A percentile compares a stretch with the other conserved stretches of the same genome.
phyloP scores from a whole-genome alignment of 92 coral and sea anemone genomes.

The Chrysogorgia sp. region DNA sequence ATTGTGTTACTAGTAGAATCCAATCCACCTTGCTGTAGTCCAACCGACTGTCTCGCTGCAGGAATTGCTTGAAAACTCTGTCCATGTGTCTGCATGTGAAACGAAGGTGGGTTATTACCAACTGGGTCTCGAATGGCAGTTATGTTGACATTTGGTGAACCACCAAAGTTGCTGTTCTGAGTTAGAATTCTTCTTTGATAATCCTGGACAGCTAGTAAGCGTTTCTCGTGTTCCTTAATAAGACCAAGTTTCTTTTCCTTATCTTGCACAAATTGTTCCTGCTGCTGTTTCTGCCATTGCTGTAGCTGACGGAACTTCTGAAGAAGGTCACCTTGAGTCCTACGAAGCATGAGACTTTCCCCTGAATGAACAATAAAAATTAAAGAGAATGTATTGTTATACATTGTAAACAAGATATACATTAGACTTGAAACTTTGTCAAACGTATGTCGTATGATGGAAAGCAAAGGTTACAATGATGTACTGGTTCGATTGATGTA shows the following conservation, averaged over 20 bases:
- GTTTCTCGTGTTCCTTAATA: constrained; percentile 14
- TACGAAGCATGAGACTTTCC: constrained; percentile 13
- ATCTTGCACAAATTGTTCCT: constrained; percentile 55
- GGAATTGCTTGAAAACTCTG: not conserved
- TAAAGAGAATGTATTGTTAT: not conserved
- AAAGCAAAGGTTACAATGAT: too few species aligned
- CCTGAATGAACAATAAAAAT: not conserved
- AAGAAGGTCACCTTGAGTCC: constrained; percentile 71
- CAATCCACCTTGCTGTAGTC: not conserved
- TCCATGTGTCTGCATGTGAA: constrained; percentile 2
- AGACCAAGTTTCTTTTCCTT: constrained; percentile 29
- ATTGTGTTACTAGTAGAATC: too few species aligned
- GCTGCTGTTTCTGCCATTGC: constrained; percentile 98
- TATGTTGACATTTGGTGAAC: not conserved
- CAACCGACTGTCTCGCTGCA: not conserved
- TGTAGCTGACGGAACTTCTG: constrained; percentile 89
- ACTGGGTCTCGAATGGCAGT: not conserved
- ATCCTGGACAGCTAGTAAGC: constrained; percentile 29
- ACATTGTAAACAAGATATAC: too few species aligned
- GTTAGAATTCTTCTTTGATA: constrained; percentile 26
- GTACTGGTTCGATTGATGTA: too few species aligned
- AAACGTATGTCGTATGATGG: too few species aligned
- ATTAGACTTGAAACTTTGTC: too few species aligned
- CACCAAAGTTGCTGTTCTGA: not conserved
- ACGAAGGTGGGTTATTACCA: not conserved